phyloP scores from a whole-genome alignment of 2,113 vertebrate species.

The Zosterops borbonicus region DNA sequence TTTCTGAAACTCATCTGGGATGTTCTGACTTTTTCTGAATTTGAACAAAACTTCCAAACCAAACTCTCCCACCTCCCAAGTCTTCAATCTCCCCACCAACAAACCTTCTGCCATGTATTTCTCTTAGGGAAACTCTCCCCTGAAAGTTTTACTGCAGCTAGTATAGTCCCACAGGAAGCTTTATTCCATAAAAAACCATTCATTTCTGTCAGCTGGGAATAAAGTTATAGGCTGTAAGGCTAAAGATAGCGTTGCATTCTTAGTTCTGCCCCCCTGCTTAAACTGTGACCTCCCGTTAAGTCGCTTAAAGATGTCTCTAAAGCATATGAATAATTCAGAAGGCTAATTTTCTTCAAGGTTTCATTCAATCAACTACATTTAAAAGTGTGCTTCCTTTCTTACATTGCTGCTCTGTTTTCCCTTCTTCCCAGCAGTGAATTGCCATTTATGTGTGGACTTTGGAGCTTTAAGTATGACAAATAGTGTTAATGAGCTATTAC shows the following conservation, averaged over 20 bases:
- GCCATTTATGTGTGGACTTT: background rate
- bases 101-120: background rate
- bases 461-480: slow-evolving; percentile 1
- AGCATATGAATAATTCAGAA: slow-evolving; percentile 16
- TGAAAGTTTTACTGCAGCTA: background rate
- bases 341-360: background rate
- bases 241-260: background rate
- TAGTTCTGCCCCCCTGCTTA: background rate
- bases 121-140: background rate
- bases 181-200: background rate
- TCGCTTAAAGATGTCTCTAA: background rate
- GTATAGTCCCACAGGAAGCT: background rate
- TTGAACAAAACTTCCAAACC: background rate
- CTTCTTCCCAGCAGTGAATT: background rate
- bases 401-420: background rate
- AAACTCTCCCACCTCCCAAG: background rate
- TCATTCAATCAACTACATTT: background rate
- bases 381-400: background rate
- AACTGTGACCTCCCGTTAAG: background rate
- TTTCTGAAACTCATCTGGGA: background rate
- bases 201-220: background rate
- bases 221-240: background rate
- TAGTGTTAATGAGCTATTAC: slow-evolving; percentile 19
- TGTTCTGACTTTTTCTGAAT: background rate
- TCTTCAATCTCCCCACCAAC: fast-evolving